Conservation (phyloP, 2,797 vertebrate species). For the Spheniscus humboldti region DNA sequence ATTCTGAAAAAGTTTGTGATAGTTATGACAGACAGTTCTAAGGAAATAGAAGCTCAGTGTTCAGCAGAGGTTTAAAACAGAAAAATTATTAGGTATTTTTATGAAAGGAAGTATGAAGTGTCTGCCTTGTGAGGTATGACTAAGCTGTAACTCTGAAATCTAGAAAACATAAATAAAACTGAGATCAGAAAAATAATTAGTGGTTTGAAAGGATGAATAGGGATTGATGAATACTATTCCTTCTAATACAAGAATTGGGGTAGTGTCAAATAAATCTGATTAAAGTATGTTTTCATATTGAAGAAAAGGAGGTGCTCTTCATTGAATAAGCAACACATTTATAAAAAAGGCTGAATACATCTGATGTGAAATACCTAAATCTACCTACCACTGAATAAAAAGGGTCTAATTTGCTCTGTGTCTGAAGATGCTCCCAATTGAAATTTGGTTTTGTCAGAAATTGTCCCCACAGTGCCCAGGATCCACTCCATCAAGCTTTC, state of each 20-base stretch:
- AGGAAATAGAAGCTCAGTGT: neutral
- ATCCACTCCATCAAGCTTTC: neutral
- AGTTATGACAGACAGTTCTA: neutral
- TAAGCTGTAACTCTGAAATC: neutral
- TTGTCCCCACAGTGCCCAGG: neutral
- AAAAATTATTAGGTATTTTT: neutral
- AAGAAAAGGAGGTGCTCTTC: neutral
- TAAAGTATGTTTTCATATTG: neutral
- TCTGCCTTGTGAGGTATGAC: neutral
- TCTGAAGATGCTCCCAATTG: neutral
- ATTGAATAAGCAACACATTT: neutral
- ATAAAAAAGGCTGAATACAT: neutral
- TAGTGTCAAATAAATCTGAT: neutral
- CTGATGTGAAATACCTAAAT: neutral
- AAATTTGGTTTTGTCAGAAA: neutral
- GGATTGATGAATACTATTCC: neutral
- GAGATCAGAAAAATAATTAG: neutral
- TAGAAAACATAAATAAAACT: neutral
- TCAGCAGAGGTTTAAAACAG: neutral
- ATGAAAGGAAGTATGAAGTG: neutral
- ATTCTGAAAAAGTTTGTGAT: neutral
- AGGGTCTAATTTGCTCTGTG: neutral
- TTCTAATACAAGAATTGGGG: neutral
- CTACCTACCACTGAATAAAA: neutral
- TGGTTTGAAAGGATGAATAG: neutral